Evolutionary conservation across 2,888 invertebrate species (phyloP), one percentile per base, ranked within the genome.

Genomic region (Bellardia pandia): DNA sequence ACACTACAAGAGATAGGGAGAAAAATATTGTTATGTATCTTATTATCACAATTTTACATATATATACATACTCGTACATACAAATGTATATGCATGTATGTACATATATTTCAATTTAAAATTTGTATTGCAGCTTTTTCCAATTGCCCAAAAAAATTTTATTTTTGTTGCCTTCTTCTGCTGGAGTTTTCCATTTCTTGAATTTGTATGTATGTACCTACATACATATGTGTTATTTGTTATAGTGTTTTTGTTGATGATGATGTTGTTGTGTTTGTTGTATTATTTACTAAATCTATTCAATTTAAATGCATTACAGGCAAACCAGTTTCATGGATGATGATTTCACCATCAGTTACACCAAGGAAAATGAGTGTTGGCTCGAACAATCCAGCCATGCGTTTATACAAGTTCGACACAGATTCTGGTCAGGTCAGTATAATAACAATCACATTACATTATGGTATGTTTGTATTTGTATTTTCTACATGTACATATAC

Each of bases 361-460:
- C 98, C 99, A 0, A 96, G 96, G 93, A 96, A 96, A 89, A 96
- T 96, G 79, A 95, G 95, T 51, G 95, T 96, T 64, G 96, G 96
- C 58, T 95, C 97, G 77, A 98, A 98, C 92, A 98, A 98, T 94
- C 98, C 98, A 2, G 97, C 97, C 58, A 94, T 98, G 88, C 95
- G 98, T 89, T 95, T 98, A 68, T 98, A 98, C 94, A 97, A 97
- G 94, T 98, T 98, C 93, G 97, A 98, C 93, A 97, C 96, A 89
- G 96, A 96, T 92, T 96, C 96, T 75, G 98, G 98, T 90, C 96
- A 97, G 95, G 97, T 97, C 94, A 94, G 93, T 91, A 56, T 71
- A 83, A 60, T 86, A 68, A 68, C 72, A 77, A 88, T 83, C 72
- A 79, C 79, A 82, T 86, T 88, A 86, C 81, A 85, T 82, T 79